These are phyloP conservation scores for Urocyon cinereoargenteus DNA, from an alignment of 2,797 vertebrate genomes.

Conservation along the genomic window DNA sequence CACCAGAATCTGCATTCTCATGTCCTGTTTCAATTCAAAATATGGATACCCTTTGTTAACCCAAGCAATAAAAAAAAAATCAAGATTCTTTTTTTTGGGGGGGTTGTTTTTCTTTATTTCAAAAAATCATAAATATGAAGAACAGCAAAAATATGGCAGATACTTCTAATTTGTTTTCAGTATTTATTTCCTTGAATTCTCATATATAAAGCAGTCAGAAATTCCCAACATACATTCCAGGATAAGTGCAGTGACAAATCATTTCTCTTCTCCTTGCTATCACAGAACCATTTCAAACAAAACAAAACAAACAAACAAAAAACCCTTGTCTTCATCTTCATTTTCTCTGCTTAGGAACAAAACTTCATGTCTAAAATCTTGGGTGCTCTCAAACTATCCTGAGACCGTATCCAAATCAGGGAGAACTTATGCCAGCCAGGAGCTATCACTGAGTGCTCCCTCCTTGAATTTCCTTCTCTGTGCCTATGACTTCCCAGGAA, in stretches of 20 bases:
- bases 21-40: not conserved
- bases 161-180: not conserved
- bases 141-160: not conserved
- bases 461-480: not conserved
- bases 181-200: not conserved
- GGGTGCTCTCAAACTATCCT: not conserved
- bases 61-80: not conserved
- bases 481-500: not conserved
- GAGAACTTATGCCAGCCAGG: not conserved
- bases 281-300: not conserved
- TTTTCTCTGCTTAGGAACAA: not conserved
- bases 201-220: not conserved
- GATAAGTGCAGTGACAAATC: not conserved
- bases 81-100: not conserved
- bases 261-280: not conserved
- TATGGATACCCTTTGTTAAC: not conserved
- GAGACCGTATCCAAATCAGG: not conserved
- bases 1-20: not conserved
- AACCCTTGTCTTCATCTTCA: not conserved
- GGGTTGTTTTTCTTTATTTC: not conserved
- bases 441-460: accelerated
- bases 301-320: no score
- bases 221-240: not conserved
- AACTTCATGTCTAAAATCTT: not conserved
- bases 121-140: not conserved